Evolutionary conservation across 92 coral and sea anemone genomes (phyloP), one percentile per base, ranked within the genome.

Genomic region (Paragorgia papillata): DNA sequence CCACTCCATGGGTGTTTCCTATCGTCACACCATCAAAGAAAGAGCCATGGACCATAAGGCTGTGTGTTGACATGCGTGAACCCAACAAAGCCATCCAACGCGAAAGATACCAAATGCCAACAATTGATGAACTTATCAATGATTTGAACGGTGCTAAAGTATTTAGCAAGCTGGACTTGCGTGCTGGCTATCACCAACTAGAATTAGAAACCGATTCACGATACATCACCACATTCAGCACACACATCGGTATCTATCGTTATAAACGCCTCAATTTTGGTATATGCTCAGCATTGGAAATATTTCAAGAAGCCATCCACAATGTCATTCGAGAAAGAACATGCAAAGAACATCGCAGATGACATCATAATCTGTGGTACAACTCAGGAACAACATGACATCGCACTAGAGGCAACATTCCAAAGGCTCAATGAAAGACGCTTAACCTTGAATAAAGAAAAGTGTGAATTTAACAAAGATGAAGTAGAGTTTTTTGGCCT

Each of bases 41-140:
- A 50, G 73, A 66, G 9, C 12, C 74, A 25, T 49, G 49, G 30
- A 24, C 15, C 15, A 66, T 66, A 13, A 66, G 74, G 34, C 15
- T 65, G 20, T 65, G 73, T 34, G 49, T 65, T 65, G 73, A 66
- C 40, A 66, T 66, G 74, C 46, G 51, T 39, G 49, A 31, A 26
- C 54, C 74, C 74, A 58, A 58, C 65, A 58, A 18, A 58, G 65
- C 65, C 18, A 58, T 58, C 15, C 21, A 2, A 2, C 35, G 35
- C 24, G 65, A 58, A 28, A 48, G 28, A n/a, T n/a, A n/a, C n/a
- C n/a, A n/a, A n/a, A n/a, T n/a, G n/a, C n/a, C n/a, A n/a, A n/a
- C n/a, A n/a, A n/a, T n/a, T n/a, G n/a, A n/a, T n/a, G n/a, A n/a
- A n/a, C n/a, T 58, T 28, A 58, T 58, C 35, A 18, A 58, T 9